A percentile compares a stretch with the other conserved stretches of the same genome.
Conservation (phyloP, 2,797 vertebrate genomes). For the Pelochelys cantorii region DNA sequence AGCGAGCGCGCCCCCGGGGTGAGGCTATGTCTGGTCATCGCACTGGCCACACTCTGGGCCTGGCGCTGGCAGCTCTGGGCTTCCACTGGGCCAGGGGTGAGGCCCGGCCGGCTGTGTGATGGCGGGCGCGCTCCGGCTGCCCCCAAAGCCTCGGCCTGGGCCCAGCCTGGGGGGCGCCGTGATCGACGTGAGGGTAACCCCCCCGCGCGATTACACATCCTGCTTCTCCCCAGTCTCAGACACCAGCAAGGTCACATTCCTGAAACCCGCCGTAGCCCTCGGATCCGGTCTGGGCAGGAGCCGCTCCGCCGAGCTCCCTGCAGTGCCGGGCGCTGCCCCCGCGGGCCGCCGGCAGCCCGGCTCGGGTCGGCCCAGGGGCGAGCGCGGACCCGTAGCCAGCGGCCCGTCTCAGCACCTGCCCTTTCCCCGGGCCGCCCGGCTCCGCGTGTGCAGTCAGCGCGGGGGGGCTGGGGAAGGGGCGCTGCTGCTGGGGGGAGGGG, state of each 20-base stretch:
- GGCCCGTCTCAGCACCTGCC: background rate
- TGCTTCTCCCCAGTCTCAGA: slow-evolving; percentile 78
- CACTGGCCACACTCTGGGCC: slow-evolving; percentile 79
- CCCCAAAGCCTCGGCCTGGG: slow-evolving; percentile 71
- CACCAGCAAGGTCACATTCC: slow-evolving; percentile 91
- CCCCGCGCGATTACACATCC: slow-evolving; percentile 78
- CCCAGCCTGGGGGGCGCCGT: slow-evolving; percentile 81
- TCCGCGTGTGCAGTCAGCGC: background rate
- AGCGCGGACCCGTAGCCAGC: background rate
- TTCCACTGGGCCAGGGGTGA: slow-evolving; percentile 74
- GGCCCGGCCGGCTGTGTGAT: slow-evolving; percentile 48
- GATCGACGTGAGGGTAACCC: slow-evolving; percentile 83
- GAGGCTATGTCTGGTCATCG: slow-evolving; percentile 81
- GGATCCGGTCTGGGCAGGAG: slow-evolving; percentile 53
- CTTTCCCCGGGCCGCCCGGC: background rate
- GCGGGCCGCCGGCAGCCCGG: too few relatives aligned
- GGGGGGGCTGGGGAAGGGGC: slow-evolving; percentile 42
- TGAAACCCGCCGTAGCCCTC: slow-evolving; percentile 81
- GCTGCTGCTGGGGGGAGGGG: slow-evolving; percentile 51
- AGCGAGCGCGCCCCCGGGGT: slow-evolving; percentile 72
- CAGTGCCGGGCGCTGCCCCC: background rate
- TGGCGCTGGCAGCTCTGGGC: slow-evolving; percentile 77
- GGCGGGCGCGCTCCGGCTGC: slow-evolving; percentile 53
- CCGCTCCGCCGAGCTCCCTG: slow-evolving; percentile 60
- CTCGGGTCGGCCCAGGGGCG: background rate